Percentiles rank a stretch among this genome's conserved stretches.
Evolutionary conservation across 37 sponge, comb jelly and placozoan genomes (phyloP).

Genomic region (Petrosia ficiformis): DNA sequence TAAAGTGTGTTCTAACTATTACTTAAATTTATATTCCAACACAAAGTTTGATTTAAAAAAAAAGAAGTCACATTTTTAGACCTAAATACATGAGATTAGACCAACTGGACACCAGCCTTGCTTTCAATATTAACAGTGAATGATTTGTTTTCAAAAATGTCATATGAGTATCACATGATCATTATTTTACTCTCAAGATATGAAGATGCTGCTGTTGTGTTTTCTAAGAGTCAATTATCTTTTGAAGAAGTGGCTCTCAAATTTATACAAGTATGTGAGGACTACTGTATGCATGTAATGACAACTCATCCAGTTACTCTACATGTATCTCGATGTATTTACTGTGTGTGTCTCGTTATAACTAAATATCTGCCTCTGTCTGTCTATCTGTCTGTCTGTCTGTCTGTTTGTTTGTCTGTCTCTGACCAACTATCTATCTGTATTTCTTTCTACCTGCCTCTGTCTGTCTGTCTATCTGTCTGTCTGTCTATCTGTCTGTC

Average conservation of each 20-base stretch:
- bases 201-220: slow-evolving; percentile 78
- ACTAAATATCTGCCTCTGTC: not conserved
- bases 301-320: not conserved
- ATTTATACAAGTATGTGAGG: slow-evolving; percentile 57
- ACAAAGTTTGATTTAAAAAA: too few species aligned
- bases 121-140: not conserved
- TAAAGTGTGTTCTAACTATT: too few species aligned
- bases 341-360: not conserved
- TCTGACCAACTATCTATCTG: not conserved
- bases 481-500: not conserved
- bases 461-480: not conserved
- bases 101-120: not conserved
- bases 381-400: not conserved
- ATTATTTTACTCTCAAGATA: slow-evolving; percentile 43
- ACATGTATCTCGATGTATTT: not conserved
- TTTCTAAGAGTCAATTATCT: slow-evolving; percentile 79
- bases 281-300: slow-evolving; percentile 8
- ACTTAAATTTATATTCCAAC: too few species aligned
- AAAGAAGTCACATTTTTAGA: too few species aligned
- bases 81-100: not conserved
- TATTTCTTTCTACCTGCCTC: not conserved
- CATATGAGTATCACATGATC: too few species aligned
- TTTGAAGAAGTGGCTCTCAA: slow-evolving; percentile 96
- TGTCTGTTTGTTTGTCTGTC: not conserved
- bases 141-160: not conserved